Conservation (phyloP, 2,113 vertebrate genomes). For the Etheostoma cragini region DNA sequence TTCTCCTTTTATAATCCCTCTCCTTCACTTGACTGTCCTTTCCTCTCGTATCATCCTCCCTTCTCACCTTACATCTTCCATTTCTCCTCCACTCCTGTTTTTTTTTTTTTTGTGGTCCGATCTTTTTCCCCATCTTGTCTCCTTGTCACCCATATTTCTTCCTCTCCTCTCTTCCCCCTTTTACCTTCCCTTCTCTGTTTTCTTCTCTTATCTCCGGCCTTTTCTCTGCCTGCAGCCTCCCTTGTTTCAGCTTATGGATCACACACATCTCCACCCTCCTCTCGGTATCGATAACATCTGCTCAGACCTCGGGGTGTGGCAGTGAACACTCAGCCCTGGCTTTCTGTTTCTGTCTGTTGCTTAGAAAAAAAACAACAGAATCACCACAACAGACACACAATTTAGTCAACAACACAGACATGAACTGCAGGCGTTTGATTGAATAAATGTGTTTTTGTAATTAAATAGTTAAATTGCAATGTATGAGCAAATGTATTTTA, state of each 20-base stretch:
- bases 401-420: not conserved
- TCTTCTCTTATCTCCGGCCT: not conserved
- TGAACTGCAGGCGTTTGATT: not conserved
- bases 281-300: slow-evolving; percentile 19
- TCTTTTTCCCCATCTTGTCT: not conserved
- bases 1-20: not conserved
- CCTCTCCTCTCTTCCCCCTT: not conserved
- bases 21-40: not conserved
- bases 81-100: not conserved
- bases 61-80: not conserved
- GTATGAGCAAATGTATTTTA: not conserved
- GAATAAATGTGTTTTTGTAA: not conserved
- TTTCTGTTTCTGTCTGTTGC: not conserved
- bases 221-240: not conserved
- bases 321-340: not conserved
- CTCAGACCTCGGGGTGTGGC: slow-evolving; percentile 41
- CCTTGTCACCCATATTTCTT: not conserved
- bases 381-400: not conserved
- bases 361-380: not conserved
- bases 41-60: not conserved
- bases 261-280: not conserved
- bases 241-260: not conserved
- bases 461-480: not conserved
- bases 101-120: no score
- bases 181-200: not conserved